A percentile compares a stretch with the other conserved stretches of the same genome.
phyloP scores from a whole-genome alignment of 2,888 invertebrate genomes.

The Cerceris ruficornis region DNA sequence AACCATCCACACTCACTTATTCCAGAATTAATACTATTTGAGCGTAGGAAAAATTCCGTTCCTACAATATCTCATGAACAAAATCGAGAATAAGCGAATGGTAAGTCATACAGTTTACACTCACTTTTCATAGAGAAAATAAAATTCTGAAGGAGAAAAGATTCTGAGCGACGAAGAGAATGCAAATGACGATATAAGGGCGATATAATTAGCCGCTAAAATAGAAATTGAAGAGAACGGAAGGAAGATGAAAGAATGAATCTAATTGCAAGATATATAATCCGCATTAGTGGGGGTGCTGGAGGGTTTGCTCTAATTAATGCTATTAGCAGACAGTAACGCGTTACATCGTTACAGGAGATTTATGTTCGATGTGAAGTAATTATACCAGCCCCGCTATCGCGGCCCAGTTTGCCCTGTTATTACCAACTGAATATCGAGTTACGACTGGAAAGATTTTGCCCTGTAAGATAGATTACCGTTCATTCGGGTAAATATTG shows the following conservation, averaged over 20 bases:
- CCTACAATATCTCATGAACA: no score
- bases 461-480: background rate
- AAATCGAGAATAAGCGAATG: background rate
- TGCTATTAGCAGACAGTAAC: conserved; percentile 57
- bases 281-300: conserved; percentile 49
- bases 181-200: conserved; percentile 19
- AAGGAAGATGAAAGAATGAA: conserved; percentile 37
- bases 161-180: background rate
- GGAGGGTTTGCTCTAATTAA: conserved; percentile 44
- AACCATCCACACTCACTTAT: no score
- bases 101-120: background rate
- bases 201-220: conserved; percentile 18
- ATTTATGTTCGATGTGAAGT: conserved; percentile 52
- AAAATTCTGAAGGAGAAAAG: background rate
- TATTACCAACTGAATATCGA: conserved; percentile 23
- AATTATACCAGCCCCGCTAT: conserved; percentile 34
- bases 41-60: no score
- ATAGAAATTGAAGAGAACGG: conserved; percentile 3
- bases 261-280: conserved; percentile 56
- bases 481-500: background rate
- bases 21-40: no score
- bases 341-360: conserved; percentile 48
- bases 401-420: conserved; percentile 10
- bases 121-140: background rate
- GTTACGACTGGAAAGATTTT: conserved; percentile 1